Base-by-base conservation (phyloP, 2,113 vertebrate species). In the Ceyx melanurus region DNA sequence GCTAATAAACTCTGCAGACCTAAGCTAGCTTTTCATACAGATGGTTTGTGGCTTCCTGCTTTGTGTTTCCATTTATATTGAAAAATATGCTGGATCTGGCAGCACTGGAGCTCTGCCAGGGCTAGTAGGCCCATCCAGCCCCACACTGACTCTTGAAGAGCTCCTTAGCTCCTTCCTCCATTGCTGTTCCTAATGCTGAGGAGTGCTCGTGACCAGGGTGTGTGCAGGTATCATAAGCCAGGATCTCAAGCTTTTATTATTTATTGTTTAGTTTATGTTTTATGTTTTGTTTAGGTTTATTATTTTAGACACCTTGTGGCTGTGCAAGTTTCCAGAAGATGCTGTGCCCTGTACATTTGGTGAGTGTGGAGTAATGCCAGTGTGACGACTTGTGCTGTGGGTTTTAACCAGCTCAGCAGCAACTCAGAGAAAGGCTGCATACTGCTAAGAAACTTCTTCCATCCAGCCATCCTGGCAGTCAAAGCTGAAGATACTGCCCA, bases 41-140 rank as follows among this genome's bases (percentile, higher is more conserved):
- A 70, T 7, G 6, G 54, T 65, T 83, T 83, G 84, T 58, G 54
- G 77, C 68, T 96, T 96, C 91, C 92, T 89, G 93, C 81, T 45
- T 74, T 81, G 83, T 77, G 60, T 82, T 93, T 73, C 83, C 83
- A 86, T 93, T 93, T 92, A 22, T 65, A 68, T 9, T 40, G 89
- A 92, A 93, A 92, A 92, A 80, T 48, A 57, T 3, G 1, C 83
- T 94, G 83, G 82, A 60, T 58, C 79, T 88, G 86, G 83, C 76
- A 62, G 35, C 6, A 0, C 60, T 62, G 76, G 76, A 77, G 51
- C 60, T 80, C 46, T 77, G 88, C 76, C 79, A 50, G 54, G 42
- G 64, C 64, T 87, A 76, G 82, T 17, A 3, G 13, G n/a, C 71
- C 73, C 37, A 19, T 56, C 58, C 60, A 90, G 85, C 46, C 53